Evolutionary conservation across 2,797 vertebrate genomes (phyloP).

Genomic region (Aeoliscus strigatus): DNA sequence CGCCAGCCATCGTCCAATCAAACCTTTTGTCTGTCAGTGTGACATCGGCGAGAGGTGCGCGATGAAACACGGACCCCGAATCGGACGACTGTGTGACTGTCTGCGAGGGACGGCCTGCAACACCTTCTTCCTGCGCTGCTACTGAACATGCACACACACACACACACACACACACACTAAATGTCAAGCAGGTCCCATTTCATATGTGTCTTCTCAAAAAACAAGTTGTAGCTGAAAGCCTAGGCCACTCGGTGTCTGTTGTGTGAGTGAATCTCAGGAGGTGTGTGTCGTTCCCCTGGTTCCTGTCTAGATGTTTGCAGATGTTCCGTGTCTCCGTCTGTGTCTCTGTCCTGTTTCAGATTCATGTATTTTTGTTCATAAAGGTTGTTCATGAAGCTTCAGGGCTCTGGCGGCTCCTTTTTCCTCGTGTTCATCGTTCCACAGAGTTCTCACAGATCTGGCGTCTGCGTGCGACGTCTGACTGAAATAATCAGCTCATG

Average conservation of each 20-base stretch:
- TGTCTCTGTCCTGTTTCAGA: slow-evolving; percentile 33
- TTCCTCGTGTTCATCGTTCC: no score
- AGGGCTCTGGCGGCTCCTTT: slow-evolving; percentile 2
- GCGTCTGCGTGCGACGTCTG: no score
- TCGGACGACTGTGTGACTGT: slow-evolving; percentile 80
- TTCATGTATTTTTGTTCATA: slow-evolving; percentile 54
- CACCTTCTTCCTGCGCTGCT: slow-evolving; percentile 82
- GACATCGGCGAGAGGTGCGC: slow-evolving; percentile 80
- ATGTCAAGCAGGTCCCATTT: not conserved
- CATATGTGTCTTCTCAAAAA: slow-evolving; percentile 6
- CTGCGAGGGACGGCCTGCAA: slow-evolving; percentile 80
- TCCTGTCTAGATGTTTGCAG: slow-evolving; percentile 26
- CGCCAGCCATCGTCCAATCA: no score
- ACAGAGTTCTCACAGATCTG: no score
- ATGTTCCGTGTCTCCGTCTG: slow-evolving; percentile 26
- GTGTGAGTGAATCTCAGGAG: no score
- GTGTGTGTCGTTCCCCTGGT: not conserved
- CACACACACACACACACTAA: not conserved
- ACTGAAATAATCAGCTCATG: no score
- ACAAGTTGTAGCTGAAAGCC: no score
- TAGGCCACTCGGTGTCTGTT: no score
- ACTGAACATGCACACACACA: slow-evolving; percentile 56
- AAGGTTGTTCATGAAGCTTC: slow-evolving; percentile 49
- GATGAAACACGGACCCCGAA: slow-evolving; percentile 80
- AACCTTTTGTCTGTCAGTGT: slow-evolving; percentile 60